These are phyloP conservation scores for Drosophila dives DNA, from an alignment of 2,888 invertebrate genomes.

Conservation along the genomic window DNA sequence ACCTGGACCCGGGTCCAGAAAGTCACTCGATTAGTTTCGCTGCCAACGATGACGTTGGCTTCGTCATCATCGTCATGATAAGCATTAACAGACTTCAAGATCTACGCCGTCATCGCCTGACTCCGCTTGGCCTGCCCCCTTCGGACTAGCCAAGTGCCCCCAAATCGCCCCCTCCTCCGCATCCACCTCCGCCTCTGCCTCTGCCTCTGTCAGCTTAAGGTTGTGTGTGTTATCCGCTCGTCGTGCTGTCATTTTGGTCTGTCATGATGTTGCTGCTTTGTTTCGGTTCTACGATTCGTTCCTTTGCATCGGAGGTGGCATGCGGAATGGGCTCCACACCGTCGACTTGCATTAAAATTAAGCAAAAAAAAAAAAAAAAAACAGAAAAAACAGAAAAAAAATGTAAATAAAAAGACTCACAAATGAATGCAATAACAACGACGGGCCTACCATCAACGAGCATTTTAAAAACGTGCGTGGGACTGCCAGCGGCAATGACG, in stretches of 20 bases:
- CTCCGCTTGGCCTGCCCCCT: conserved; percentile 25
- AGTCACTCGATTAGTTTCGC: conserved; percentile 78
- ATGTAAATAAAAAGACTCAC: conserved; percentile 72
- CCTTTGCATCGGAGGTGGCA: conserved; percentile 60
- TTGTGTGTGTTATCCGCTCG: conserved; percentile 54
- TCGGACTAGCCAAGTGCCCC: not conserved
- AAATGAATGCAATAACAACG: conserved; percentile 75
- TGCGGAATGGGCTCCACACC: conserved; percentile 55
- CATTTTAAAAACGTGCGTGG: conserved; percentile 72
- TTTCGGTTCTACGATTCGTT: conserved; percentile 53
- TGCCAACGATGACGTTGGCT: conserved; percentile 66
- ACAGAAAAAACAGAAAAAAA: conserved; percentile 59
- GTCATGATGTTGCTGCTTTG: conserved; percentile 57
- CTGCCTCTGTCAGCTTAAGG: conserved; percentile 29
- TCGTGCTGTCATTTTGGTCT: conserved; percentile 50
- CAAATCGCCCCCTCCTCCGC: conserved; percentile 35
- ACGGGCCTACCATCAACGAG: conserved; percentile 50
- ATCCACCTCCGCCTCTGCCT: conserved; percentile 21
- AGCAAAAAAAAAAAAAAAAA: conserved; percentile 68
- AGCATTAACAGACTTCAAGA: conserved; percentile 72
- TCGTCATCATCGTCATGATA: conserved; percentile 71
- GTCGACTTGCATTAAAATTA: conserved; percentile 59
- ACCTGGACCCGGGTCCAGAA: conserved; percentile 60
- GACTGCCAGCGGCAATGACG: conserved; percentile 68
- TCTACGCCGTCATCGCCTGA: conserved; percentile 72